Conservation (phyloP, 2,888 invertebrate genomes). For the Leptothorax acervorum region DNA sequence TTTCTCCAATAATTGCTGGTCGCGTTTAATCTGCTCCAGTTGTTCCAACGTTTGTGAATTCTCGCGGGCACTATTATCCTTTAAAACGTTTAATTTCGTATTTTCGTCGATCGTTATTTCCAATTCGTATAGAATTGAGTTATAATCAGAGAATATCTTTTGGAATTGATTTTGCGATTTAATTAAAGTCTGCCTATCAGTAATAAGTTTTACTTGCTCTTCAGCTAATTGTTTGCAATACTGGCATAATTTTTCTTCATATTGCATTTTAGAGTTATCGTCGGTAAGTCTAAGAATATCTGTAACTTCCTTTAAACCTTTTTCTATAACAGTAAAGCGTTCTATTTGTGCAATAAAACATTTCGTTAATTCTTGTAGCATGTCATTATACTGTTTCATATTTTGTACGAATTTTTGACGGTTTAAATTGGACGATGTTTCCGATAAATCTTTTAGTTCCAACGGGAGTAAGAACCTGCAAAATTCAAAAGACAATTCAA, state of each 20-base stretch:
- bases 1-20: constrained; percentile 46
- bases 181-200: constrained; percentile 74
- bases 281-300: constrained; percentile 69
- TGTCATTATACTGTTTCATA: constrained; percentile 74
- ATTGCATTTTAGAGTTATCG: constrained; percentile 39
- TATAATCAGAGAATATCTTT: constrained; percentile 78
- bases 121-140: constrained; percentile 75
- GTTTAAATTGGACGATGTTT: background rate
- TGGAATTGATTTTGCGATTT: constrained; percentile 77
- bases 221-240: constrained; percentile 72
- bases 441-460: constrained; percentile 11
- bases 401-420: constrained; percentile 68
- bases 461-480: constrained; percentile 33
- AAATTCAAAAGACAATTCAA: constrained; percentile 28
- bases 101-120: constrained; percentile 76
- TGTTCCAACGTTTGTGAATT: constrained; percentile 49
- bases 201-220: constrained; percentile 72
- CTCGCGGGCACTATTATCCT: constrained; percentile 58
- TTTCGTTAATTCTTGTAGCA: constrained; percentile 69
- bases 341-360: constrained; percentile 74
- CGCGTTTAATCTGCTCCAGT: constrained; percentile 31
- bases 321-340: constrained; percentile 73
- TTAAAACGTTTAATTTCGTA: constrained; percentile 62
- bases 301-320: constrained; percentile 73
- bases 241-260: constrained; percentile 64